Evolutionary conservation across 2,888 invertebrate genomes (phyloP), one percentile per base, ranked within the genome.

Genomic region (Scaptomyza polygonia): DNA sequence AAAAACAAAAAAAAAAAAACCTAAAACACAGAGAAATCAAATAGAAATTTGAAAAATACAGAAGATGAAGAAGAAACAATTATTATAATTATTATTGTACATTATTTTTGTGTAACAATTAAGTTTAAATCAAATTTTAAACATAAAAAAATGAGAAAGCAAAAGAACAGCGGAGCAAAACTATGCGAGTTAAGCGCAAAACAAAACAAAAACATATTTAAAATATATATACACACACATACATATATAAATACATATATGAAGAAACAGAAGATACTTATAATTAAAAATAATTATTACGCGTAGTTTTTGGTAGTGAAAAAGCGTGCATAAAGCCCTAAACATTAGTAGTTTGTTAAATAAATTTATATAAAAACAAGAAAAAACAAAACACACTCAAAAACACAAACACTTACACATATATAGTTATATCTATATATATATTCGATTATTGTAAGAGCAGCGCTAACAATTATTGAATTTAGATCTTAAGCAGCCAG

Each of bases 251-350:
- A 62, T 55, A 55, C 29, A 54, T 32, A 67, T 36, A 51, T 58
- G 44, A 49, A 32, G 47, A 62, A 47, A 1, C 5, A 25, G 5
- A 25, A 25, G 25, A 25, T 25, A 53, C 52, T 43, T 79, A 79
- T 59, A 66, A 62, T 76, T 79, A 36, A 34, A n/a, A 34, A n/a
- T 36, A 70, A 66, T 62, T 58, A 79, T 59, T 76, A 82, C 58
- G 77, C 83, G 86, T 83, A 87, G 82, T 86, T 88, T 83, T 87
- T 83, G 86, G 82, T 83, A 88, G 88, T 83, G 80, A 83, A 70
- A 52, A 49, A 59, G 58, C 70, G 78, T 62, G 72, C 76, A 76
- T 74, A 58, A 74, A 59, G 65, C 79, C 77, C 77, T 79, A 73
- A 88, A 77, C 12, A 66, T 79, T 88, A 83, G 82, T 83, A 88